A percentile compares a stretch with the other conserved stretches of the same genome.
These are phyloP conservation scores for Hetaerina americana DNA, from an alignment of 1,140 invertebrate genomes.

Conservation along the genomic window DNA sequence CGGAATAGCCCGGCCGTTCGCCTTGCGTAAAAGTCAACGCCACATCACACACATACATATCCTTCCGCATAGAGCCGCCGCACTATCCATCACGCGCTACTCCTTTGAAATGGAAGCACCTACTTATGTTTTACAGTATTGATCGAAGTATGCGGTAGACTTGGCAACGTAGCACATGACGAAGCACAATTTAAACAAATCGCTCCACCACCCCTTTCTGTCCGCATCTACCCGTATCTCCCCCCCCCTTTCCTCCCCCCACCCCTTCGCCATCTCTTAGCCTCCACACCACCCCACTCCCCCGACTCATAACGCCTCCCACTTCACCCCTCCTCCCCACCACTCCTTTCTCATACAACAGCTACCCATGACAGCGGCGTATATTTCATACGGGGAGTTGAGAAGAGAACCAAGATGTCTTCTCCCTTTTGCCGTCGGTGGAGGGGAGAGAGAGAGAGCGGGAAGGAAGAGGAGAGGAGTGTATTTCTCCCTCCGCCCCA, in stretches of 20 bases:
- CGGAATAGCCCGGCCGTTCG: background rate
- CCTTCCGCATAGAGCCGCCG: background rate
- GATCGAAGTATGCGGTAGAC: background rate
- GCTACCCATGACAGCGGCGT: background rate
- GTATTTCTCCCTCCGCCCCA: too few species aligned
- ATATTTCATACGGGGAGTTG: background rate
- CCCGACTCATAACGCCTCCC: too few species aligned
- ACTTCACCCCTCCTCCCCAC: too few species aligned
- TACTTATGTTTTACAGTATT: slow-evolving; percentile 1
- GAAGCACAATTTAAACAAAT: background rate
- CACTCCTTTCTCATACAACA: too few species aligned
- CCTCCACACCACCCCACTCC: too few species aligned
- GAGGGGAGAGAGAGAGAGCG: too few species aligned
- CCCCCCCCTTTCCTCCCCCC: background rate
- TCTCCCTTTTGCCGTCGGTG: too few species aligned
- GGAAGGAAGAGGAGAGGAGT: too few species aligned
- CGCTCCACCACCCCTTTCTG: background rate
- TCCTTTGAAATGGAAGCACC: background rate
- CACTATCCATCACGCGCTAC: background rate
- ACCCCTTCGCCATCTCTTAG: too few species aligned
- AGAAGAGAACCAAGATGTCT: background rate
- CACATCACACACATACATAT: background rate
- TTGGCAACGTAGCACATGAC: background rate
- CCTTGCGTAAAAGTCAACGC: background rate
- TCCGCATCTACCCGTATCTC: background rate